These are phyloP conservation scores for Yoshiicerus persimilis DNA, from an alignment of 1,140 invertebrate species.

Conservation along the genomic window DNA sequence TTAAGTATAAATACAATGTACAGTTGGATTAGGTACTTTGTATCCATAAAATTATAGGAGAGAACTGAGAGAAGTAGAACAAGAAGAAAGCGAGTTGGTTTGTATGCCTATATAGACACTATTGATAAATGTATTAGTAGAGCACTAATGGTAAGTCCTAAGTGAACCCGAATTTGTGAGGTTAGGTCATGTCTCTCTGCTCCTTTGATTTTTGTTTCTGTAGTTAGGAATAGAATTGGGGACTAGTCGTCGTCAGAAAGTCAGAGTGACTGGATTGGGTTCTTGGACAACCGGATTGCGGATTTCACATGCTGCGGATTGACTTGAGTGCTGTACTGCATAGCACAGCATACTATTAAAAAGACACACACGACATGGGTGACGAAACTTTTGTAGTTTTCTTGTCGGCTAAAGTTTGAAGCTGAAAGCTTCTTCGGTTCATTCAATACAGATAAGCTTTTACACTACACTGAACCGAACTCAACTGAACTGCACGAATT, in stretches of 20 bases:
- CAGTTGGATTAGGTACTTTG: background rate
- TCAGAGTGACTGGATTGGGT: background rate
- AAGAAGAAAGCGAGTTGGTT: too few species aligned
- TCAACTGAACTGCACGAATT: background rate
- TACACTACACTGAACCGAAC: background rate
- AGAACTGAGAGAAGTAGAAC: too few species aligned
- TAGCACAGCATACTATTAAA: background rate
- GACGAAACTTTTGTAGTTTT: conserved; percentile 17
- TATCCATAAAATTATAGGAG: background rate
- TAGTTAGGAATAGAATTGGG: background rate
- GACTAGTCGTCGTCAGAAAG: background rate
- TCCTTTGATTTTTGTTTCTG: background rate
- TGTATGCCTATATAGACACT: background rate
- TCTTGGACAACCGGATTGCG: conserved; percentile 10
- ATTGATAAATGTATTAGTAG: background rate
- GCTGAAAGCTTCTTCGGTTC: conserved; percentile 12
- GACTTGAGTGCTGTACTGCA: background rate
- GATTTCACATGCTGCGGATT: background rate
- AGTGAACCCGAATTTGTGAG: background rate
- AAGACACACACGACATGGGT: conserved; percentile 1
- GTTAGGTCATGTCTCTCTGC: background rate
- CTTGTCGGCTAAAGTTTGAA: background rate
- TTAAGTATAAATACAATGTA: background rate
- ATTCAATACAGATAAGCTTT: conserved; percentile 1
- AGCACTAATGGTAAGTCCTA: background rate